phyloP scores from a whole-genome alignment of 1,140 invertebrate genomes.

The Bombus pascuorum region DNA sequence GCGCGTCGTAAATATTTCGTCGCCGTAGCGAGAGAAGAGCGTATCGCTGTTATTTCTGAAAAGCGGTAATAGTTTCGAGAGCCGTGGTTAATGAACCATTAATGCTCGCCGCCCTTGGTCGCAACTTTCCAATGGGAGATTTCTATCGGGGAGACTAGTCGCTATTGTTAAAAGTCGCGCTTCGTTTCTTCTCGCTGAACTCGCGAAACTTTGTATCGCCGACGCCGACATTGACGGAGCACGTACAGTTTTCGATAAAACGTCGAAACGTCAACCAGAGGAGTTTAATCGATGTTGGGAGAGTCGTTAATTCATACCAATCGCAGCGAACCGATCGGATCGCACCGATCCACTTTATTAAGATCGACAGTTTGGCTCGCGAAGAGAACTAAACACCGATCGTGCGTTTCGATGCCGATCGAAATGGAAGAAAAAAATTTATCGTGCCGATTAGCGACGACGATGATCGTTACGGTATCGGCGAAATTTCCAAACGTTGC shows the following conservation, averaged over 20 bases:
- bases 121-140: background rate
- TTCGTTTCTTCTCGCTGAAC: conserved; percentile 2
- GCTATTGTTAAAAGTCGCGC: background rate
- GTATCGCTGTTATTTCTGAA: too few relatives aligned
- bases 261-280: background rate
- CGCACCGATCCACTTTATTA: too few relatives aligned
- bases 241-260: background rate
- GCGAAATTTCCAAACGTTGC: too few relatives aligned
- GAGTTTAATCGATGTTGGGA: conserved; percentile 32
- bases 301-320: background rate
- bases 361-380: too few relatives aligned
- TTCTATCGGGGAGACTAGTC: background rate
- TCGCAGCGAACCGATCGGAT: too few relatives aligned
- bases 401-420: too few relatives aligned
- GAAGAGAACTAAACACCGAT: too few relatives aligned
- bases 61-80: background rate
- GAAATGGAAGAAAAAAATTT: too few relatives aligned
- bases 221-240: conserved; percentile 18
- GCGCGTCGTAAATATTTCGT: conserved; percentile 4
- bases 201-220: background rate
- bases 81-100: background rate
- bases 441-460: too few relatives aligned
- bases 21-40: background rate
- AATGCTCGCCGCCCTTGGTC: background rate
- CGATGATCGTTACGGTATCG: too few relatives aligned